Conservation (phyloP, 1,140 invertebrate species). For the Cyrtorhinus lividipennis region DNA sequence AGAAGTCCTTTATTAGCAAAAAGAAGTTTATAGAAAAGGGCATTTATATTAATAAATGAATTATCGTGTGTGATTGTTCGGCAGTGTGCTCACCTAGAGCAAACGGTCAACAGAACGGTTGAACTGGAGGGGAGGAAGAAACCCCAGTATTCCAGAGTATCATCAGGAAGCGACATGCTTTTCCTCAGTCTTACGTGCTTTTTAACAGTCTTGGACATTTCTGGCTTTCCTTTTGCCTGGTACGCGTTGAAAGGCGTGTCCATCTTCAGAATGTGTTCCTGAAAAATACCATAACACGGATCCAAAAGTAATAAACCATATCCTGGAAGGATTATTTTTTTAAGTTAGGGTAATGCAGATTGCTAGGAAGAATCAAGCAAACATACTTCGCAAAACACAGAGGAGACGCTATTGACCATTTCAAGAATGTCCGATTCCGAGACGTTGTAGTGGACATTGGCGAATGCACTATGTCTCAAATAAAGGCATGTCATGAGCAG, state of each 20-base stretch:
- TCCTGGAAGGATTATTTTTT: too few relatives aligned
- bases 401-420: slow-evolving; percentile 58
- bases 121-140: slow-evolving; percentile 68
- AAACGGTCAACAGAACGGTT: slow-evolving; percentile 56
- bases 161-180: slow-evolving; percentile 65
- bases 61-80: too few relatives aligned
- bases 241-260: slow-evolving; percentile 66
- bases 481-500: slow-evolving; percentile 59
- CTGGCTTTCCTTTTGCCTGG: slow-evolving; percentile 51
- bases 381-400: slow-evolving; percentile 51
- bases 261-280: slow-evolving; percentile 61
- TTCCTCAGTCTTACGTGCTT: slow-evolving; percentile 65
- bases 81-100: slow-evolving; percentile 58
- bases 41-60: too few relatives aligned
- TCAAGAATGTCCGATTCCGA: slow-evolving; percentile 68
- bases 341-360: too few relatives aligned
- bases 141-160: slow-evolving; percentile 76
- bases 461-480: slow-evolving; percentile 52
- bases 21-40: too few relatives aligned
- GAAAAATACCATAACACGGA: too few relatives aligned
- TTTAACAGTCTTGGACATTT: slow-evolving; percentile 42
- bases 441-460: slow-evolving; percentile 54
- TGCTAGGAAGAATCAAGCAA: too few relatives aligned
- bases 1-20: too few relatives aligned
- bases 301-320: slow-evolving; percentile 15